These are phyloP conservation scores for Lepus timidus DNA, from an alignment of 2,113 vertebrate species.

Conservation along the genomic window DNA sequence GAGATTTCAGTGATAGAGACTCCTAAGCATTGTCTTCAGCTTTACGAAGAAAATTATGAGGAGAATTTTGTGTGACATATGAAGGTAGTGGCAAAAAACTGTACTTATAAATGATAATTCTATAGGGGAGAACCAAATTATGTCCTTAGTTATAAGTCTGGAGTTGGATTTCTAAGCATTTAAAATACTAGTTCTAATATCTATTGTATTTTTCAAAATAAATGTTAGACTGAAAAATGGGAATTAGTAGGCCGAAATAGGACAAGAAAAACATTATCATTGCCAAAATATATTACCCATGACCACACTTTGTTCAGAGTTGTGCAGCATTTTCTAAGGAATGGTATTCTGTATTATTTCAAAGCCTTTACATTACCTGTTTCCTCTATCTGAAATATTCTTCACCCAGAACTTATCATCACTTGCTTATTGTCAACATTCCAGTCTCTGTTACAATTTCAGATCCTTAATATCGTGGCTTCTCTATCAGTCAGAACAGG, in stretches of 20 bases:
- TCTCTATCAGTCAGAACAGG: background rate
- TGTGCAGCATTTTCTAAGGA: background rate
- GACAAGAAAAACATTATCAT: background rate
- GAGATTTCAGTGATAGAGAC: background rate
- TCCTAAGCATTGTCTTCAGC: background rate
- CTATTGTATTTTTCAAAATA: background rate
- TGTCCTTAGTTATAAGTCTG: background rate
- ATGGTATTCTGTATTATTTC: background rate
- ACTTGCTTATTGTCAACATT: background rate
- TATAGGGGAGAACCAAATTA: background rate
- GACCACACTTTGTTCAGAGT: background rate
- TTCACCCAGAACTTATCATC: background rate
- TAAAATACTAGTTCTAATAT: background rate
- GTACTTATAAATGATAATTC: background rate
- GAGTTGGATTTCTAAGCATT: constrained; percentile 21
- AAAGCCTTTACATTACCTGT: background rate
- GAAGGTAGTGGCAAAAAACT: background rate
- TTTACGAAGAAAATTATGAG: constrained; percentile 2
- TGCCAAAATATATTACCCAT: background rate
- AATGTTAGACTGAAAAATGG: constrained; percentile 12
- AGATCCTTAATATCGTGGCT: background rate
- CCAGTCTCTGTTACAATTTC: background rate
- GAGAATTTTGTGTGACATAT: background rate
- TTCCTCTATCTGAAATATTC: background rate
- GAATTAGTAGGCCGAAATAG: background rate